phyloP scores from a whole-genome alignment of 1,140 invertebrate genomes.

The Spodoptera frugiperda region DNA sequence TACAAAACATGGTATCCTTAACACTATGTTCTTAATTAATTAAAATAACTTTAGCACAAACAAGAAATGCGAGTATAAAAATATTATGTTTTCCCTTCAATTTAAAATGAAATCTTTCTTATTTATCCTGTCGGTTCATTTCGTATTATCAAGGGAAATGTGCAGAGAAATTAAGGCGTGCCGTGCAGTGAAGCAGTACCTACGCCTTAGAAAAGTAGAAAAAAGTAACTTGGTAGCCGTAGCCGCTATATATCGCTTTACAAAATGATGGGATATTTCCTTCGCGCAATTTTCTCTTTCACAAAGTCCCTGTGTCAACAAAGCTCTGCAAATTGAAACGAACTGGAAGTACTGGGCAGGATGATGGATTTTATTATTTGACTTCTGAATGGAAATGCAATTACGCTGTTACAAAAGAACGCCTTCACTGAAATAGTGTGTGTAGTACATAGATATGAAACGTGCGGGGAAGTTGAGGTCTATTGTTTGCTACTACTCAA shows the following conservation, averaged over 20 bases:
- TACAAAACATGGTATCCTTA: no score
- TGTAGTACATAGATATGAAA: background rate
- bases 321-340: constrained; percentile 36
- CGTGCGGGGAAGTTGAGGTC: no score
- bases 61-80: background rate
- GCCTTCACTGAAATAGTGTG: background rate
- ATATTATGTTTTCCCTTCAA: background rate
- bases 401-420: constrained; percentile 4
- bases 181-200: background rate
- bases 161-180: no score
- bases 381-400: background rate
- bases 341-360: constrained; percentile 8
- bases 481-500: no score
- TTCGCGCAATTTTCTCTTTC: constrained; percentile 3
- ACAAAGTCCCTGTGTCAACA: constrained; percentile 22
- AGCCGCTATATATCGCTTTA: background rate
- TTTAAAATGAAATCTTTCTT: constrained; percentile 1
- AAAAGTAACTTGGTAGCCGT: no score
- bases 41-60: no score
- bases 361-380: constrained; percentile 2
- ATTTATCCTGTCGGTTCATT: no score
- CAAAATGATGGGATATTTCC: constrained; percentile 22
- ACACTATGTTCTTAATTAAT: no score
- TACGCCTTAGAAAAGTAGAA: background rate
- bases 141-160: no score